Percentiles rank a stretch among this genome's conserved stretches.
Conservation (phyloP, 2,113 vertebrate species). For the Hiodon alosoides region DNA sequence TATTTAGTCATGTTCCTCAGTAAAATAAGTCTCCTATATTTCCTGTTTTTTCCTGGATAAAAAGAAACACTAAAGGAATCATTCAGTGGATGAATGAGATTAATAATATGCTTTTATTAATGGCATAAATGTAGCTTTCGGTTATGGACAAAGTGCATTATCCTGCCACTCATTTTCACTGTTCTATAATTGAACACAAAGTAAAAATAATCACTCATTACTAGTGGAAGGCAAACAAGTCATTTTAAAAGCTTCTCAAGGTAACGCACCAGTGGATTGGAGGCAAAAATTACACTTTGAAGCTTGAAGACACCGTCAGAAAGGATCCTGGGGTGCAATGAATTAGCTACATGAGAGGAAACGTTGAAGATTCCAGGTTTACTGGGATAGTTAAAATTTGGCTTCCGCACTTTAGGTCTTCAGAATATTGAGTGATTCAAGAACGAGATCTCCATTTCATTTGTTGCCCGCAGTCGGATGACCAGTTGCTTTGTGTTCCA, state of each 20-base stretch:
- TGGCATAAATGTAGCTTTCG: conserved; percentile 3
- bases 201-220: conserved; percentile 48
- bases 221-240: conserved; percentile 8
- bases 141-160: conserved; percentile 39
- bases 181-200: conserved; percentile 42
- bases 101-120: conserved; percentile 10
- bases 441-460: no score
- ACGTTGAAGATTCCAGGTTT: no score
- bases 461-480: no score
- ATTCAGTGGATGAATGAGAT: conserved; percentile 13
- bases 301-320: not conserved
- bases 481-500: no score
- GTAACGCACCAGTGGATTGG: not conserved
- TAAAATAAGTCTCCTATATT: conserved; percentile 3
- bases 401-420: no score
- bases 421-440: no score
- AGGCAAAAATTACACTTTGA: not conserved
- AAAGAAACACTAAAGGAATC: not conserved
- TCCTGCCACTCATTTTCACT: conserved; percentile 39
- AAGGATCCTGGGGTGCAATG: no score
- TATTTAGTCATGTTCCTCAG: not conserved
- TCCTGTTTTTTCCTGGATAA: not conserved
- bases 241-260: not conserved
- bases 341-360: no score
- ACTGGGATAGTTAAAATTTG: not conserved